Percentiles rank a stretch among this genome's conserved stretches.
phyloP scores from a whole-genome alignment of 2,797 vertebrate species.

The Schizopygopsis malacanthus region DNA sequence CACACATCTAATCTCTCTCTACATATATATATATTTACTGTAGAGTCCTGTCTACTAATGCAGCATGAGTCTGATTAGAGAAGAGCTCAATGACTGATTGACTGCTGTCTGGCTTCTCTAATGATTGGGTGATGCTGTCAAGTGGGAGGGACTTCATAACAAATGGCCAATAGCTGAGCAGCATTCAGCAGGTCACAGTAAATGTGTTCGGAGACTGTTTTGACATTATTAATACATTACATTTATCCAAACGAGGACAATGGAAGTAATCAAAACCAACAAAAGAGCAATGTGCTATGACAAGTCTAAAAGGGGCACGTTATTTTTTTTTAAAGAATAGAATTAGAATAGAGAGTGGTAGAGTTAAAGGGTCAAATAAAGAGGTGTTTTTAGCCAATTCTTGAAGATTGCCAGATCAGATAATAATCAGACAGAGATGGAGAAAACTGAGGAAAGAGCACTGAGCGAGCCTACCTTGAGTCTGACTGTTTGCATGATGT shows the following conservation, averaged over 20 bases:
- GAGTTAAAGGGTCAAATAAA: too few species aligned
- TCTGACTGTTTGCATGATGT: slow-evolving; percentile 97
- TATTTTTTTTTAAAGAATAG: too few species aligned
- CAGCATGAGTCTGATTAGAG: background rate
- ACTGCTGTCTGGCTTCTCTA: background rate
- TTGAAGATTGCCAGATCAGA: too few species aligned
- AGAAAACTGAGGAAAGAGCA: slow-evolving; percentile 50
- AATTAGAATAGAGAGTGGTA: too few species aligned
- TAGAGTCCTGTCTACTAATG: background rate
- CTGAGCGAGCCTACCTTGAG: slow-evolving; percentile 92
- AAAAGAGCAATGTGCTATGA: too few species aligned
- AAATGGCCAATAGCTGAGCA: background rate
- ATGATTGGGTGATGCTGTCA: background rate
- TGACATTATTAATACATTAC: background rate
- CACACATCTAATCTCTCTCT: background rate
- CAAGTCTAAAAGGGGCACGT: too few species aligned
- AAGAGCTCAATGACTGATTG: background rate
- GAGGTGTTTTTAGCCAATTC: too few species aligned
- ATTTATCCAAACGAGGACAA: too few species aligned
- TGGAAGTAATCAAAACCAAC: too few species aligned
- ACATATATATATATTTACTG: background rate
- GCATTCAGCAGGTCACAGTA: background rate
- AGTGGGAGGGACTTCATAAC: background rate
- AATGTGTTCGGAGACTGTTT: background rate
- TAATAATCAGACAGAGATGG: background rate